A percentile compares a stretch with the other conserved stretches of the same genome.
Conservation (phyloP, 2,888 invertebrate species). For the Desoria tigrina region DNA sequence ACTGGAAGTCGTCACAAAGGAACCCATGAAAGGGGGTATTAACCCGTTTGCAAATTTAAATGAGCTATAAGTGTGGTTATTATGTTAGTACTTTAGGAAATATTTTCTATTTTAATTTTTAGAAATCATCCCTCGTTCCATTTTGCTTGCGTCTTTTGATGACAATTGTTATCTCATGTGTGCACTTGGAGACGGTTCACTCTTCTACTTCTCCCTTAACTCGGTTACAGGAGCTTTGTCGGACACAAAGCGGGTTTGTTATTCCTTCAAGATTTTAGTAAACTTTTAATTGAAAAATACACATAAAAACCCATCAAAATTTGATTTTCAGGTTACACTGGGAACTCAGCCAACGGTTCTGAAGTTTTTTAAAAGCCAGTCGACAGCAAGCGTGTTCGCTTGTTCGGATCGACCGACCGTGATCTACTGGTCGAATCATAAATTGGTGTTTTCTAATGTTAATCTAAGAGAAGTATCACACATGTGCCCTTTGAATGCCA, state of each 20-base stretch:
- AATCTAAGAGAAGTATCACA: conserved; percentile 90
- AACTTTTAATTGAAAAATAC: neutral
- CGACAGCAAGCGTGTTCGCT: conserved; percentile 95
- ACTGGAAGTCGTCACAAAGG: conserved; percentile 78
- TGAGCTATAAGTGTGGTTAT: neutral
- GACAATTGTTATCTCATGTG: conserved; percentile 84
- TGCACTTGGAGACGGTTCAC: conserved; percentile 95
- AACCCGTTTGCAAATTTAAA: neutral
- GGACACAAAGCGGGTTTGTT: conserved; percentile 87
- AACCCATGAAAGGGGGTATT: conserved; percentile 80
- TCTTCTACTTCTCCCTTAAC: conserved; percentile 91
- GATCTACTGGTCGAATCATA: conserved; percentile 98
- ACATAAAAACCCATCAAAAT: neutral
- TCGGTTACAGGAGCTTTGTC: conserved; percentile 71
- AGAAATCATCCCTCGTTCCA: conserved; percentile 96
- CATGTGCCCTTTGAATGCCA: conserved; percentile 96
- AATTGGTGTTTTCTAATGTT: conserved; percentile 97
- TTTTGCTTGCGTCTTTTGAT: conserved; percentile 92
- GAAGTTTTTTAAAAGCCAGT: conserved; percentile 81
- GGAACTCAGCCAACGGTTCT: conserved; percentile 97
- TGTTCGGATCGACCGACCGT: conserved; percentile 98
- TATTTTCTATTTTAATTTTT: conserved; percentile 52
- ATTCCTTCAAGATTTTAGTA: too few relatives aligned
- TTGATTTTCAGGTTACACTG: conserved; percentile 69
- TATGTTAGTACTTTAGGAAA: neutral